Conservation (phyloP, 2,113 vertebrate species). For the Lasiurus cinereus region DNA sequence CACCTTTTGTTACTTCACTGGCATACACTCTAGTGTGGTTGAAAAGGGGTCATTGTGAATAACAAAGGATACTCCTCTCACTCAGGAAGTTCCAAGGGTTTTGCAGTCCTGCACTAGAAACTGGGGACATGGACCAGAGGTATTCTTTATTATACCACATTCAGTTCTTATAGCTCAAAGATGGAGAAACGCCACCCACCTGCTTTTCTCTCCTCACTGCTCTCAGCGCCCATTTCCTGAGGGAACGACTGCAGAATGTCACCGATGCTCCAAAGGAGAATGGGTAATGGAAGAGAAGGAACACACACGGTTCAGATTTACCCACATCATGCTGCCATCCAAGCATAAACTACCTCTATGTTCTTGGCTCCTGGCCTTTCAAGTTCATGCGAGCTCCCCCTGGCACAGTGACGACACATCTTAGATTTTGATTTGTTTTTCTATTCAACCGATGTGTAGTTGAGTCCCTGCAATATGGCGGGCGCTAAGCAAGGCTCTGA, state of each 20-base stretch:
- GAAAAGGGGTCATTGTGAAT: neutral
- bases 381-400: neutral
- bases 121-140: neutral
- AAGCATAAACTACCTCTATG: rapidly evolving
- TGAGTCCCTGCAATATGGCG: neutral
- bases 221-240: neutral
- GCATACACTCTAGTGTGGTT: neutral
- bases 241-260: neutral
- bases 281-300: neutral
- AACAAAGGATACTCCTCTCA: neutral
- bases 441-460: neutral
- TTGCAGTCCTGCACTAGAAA: neutral
- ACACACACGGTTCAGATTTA: neutral
- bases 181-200: neutral
- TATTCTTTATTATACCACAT: neutral
- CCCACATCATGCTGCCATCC: neutral
- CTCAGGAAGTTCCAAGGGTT: neutral
- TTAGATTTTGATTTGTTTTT: neutral
- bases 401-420: neutral
- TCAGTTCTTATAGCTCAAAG: neutral
- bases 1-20: neutral
- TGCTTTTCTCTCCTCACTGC: neutral
- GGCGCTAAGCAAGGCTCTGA: neutral
- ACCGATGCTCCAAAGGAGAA: neutral
- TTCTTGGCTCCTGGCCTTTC: neutral